A percentile compares a stretch with the other conserved stretches of the same genome.
Conservation (phyloP, 1,140 invertebrate species). For the Caenorhabditis latens region DNA sequence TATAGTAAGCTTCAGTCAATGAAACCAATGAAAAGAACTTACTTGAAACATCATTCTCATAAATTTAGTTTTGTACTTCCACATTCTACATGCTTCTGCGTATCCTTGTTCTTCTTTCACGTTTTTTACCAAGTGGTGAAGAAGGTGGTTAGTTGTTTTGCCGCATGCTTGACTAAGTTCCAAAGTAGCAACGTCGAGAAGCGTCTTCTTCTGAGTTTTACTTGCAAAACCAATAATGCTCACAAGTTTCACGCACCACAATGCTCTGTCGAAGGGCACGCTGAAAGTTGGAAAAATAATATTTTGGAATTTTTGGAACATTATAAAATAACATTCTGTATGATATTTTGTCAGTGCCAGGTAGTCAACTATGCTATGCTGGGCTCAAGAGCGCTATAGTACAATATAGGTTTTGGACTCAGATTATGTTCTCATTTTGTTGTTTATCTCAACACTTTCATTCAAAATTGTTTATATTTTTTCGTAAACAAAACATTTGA, state of each 20-base stretch:
- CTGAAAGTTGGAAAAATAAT: not conserved
- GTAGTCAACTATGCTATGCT: too few species aligned
- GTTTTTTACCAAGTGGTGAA: not conserved
- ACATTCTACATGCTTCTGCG: not conserved
- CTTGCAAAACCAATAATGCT: not conserved
- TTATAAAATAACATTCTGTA: too few species aligned
- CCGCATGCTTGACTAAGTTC: constrained; percentile 16
- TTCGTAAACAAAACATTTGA: too few species aligned
- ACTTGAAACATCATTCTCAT: constrained; percentile 15
- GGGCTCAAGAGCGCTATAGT: too few species aligned
- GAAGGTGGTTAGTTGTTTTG: not conserved
- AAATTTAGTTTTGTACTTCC: not conserved
- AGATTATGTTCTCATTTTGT: too few species aligned
- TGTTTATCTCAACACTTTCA: too few species aligned
- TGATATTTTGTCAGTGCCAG: too few species aligned
- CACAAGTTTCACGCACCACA: constrained; percentile 8
- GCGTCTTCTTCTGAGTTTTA: constrained; percentile 25
- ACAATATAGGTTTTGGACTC: too few species aligned
- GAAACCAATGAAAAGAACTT: not conserved
- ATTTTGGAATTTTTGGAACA: too few species aligned
- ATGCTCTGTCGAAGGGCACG: not conserved
- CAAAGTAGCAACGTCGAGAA: constrained; percentile 22
- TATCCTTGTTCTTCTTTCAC: not conserved
- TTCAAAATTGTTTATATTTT: too few species aligned
- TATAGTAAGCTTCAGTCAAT: too few species aligned